Percentiles rank a stretch among this genome's conserved stretches.
phyloP scores from a whole-genome alignment of 2,113 vertebrate genomes.

The Ariopsis seemanni region DNA sequence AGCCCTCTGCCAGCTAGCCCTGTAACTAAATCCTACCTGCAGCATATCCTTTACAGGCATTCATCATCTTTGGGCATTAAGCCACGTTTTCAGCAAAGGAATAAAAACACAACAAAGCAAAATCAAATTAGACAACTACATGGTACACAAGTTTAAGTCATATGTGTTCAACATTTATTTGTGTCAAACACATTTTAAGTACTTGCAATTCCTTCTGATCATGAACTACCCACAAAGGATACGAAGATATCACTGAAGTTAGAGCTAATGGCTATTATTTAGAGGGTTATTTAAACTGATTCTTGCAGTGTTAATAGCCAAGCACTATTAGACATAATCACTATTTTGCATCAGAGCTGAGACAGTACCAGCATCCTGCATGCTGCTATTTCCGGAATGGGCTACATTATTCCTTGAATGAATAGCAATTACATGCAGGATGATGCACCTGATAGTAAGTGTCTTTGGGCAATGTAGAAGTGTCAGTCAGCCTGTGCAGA shows the following conservation, averaged over 20 bases:
- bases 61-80: constrained; percentile 81
- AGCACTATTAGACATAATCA: constrained; percentile 45
- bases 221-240: constrained; percentile 6
- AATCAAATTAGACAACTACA: constrained; percentile 51
- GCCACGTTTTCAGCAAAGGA: constrained; percentile 65
- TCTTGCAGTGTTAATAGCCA: constrained; percentile 43
- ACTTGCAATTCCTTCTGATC: neutral
- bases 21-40: constrained; percentile 84
- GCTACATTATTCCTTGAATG: constrained; percentile 60
- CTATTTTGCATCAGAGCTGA: constrained; percentile 46
- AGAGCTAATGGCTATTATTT: neutral
- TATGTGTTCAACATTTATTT: neutral
- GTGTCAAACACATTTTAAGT: neutral
- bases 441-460: constrained; percentile 53
- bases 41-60: constrained; percentile 80
- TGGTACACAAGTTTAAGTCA: constrained; percentile 1
- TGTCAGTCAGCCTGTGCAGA: constrained; percentile 65
- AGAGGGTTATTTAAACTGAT: constrained; percentile 51
- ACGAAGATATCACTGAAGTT: neutral
- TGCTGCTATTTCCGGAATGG: constrained; percentile 67
- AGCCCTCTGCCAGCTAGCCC: constrained; percentile 68
- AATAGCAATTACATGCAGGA: constrained; percentile 65
- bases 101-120: constrained; percentile 57
- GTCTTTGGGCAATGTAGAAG: constrained; percentile 62
- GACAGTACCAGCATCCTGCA: constrained; percentile 53